Conservation (phyloP, 2,888 invertebrate genomes). For the Drosophila macrospina region DNA sequence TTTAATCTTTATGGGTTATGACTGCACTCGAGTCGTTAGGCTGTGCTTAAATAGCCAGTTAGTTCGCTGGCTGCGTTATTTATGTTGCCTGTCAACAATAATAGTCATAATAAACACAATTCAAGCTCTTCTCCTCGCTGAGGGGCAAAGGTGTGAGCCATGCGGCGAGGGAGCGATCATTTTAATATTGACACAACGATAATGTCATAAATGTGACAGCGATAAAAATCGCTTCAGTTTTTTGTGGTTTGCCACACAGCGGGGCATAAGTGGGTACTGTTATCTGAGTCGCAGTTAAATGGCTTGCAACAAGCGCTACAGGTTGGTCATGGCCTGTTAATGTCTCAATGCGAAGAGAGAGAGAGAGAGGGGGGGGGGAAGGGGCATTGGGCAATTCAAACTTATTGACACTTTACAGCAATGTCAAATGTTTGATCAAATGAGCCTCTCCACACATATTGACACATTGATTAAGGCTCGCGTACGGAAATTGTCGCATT, state of each 20-base stretch:
- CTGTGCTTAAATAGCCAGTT: constrained; percentile 63
- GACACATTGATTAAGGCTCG: constrained; percentile 22
- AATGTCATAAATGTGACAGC: constrained; percentile 83
- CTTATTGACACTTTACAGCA: constrained; percentile 60
- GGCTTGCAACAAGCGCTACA: constrained; percentile 38
- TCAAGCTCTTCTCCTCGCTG: constrained; percentile 2
- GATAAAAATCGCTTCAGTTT: constrained; percentile 78
- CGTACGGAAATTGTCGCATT: constrained; percentile 12
- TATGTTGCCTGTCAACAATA: constrained; percentile 72
- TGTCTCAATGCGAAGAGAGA: background rate
- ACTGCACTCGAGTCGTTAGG: constrained; percentile 75
- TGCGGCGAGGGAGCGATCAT: constrained; percentile 59
- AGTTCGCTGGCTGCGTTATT: constrained; percentile 50
- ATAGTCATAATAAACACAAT: constrained; percentile 70
- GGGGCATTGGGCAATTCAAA: constrained; percentile 39
- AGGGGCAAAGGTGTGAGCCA: constrained; percentile 51
- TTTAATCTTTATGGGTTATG: constrained; percentile 77
- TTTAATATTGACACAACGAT: constrained; percentile 76
- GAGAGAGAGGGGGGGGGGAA: no score
- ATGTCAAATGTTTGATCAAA: constrained; percentile 56
- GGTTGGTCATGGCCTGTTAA: constrained; percentile 42
- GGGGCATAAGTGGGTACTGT: constrained; percentile 16
- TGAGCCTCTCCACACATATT: constrained; percentile 43
- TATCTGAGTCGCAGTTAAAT: constrained; percentile 17
- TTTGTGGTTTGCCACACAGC: constrained; percentile 25